A percentile compares a stretch with the other conserved stretches of the same genome.
These are phyloP conservation scores for Polyergus mexicanus DNA, from an alignment of 1,140 invertebrate species.

Conservation along the genomic window DNA sequence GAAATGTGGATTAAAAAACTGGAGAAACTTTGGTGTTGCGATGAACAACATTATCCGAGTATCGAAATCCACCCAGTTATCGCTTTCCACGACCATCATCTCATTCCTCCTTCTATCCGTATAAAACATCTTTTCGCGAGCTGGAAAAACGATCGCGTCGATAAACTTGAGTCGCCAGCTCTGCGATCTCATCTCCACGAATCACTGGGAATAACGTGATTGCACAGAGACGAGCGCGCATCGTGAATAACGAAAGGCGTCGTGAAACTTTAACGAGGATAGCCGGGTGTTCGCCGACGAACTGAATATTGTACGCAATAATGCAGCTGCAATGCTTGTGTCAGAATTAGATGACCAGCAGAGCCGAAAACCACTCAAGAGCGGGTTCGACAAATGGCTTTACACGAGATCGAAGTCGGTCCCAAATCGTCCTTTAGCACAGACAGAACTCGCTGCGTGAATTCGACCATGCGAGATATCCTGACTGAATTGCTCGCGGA, in stretches of 20 bases:
- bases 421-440: conserved; percentile 2
- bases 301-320: conserved; percentile 55
- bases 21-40: conserved; percentile 24
- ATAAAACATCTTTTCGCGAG: not conserved
- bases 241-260: conserved; percentile 50
- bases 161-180: not conserved
- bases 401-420: conserved; percentile 44
- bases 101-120: conserved; percentile 4
- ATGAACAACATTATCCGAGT: conserved; percentile 20
- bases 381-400: conserved; percentile 45
- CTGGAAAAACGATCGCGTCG: not conserved
- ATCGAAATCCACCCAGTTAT: conserved; percentile 35
- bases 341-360: conserved; percentile 32
- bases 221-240: conserved; percentile 19
- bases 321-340: conserved; percentile 52
- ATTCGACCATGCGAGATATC: conserved; percentile 20
- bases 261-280: conserved; percentile 59
- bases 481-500: not conserved
- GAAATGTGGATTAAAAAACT: conserved; percentile 14
- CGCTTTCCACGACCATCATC: not conserved
- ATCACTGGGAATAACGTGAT: conserved; percentile 55
- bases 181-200: conserved; percentile 13
- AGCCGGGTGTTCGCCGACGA: conserved; percentile 1
- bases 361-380: not conserved
- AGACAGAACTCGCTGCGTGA: conserved; percentile 21